A percentile compares a stretch with the other conserved stretches of the same genome.
Evolutionary conservation across 1,140 invertebrate genomes (phyloP).

Genomic region (Drosophila virilis): DNA sequence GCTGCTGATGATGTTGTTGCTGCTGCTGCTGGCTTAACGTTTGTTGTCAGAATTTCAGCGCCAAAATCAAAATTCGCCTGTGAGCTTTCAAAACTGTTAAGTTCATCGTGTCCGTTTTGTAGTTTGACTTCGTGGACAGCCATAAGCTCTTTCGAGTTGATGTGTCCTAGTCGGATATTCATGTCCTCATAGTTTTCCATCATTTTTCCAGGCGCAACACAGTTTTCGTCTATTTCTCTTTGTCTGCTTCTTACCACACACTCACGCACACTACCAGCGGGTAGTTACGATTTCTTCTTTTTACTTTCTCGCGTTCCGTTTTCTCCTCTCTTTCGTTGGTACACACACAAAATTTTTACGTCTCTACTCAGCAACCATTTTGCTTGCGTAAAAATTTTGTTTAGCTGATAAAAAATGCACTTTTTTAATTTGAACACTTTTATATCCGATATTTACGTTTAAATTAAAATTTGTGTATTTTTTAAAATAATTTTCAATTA

Average conservation of each 20-base stretch:
- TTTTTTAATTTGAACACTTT: constrained; percentile 38
- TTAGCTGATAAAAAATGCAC: constrained; percentile 29
- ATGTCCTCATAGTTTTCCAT: constrained; percentile 80
- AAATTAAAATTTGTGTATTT: constrained; percentile 35
- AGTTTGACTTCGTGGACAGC: constrained; percentile 53
- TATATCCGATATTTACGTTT: constrained; percentile 32
- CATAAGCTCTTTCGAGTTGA: constrained; percentile 62
- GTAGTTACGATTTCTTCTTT: constrained; percentile 53
- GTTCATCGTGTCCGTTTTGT: constrained; percentile 1
- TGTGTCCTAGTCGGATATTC: constrained; percentile 61
- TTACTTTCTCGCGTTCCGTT: constrained; percentile 71
- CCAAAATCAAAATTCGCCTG: constrained; percentile 75
- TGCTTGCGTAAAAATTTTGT: constrained; percentile 62
- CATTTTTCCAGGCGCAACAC: constrained; percentile 62
- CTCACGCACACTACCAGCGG: constrained; percentile 29
- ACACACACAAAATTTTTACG: constrained; percentile 83
- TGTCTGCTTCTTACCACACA: constrained; percentile 34
- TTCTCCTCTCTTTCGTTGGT: constrained; percentile 79
- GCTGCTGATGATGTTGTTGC: constrained; percentile 19
- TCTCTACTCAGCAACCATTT: constrained; percentile 73
- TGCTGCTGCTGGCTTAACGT: constrained; percentile 38
- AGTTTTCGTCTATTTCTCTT: constrained; percentile 28
- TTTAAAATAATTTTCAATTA: constrained; percentile 38
- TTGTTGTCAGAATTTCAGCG: constrained; percentile 78
- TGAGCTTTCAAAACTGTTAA: constrained; percentile 25